Conservation (phyloP, 2,888 invertebrate genomes). For the Coenonympha glycerion region DNA sequence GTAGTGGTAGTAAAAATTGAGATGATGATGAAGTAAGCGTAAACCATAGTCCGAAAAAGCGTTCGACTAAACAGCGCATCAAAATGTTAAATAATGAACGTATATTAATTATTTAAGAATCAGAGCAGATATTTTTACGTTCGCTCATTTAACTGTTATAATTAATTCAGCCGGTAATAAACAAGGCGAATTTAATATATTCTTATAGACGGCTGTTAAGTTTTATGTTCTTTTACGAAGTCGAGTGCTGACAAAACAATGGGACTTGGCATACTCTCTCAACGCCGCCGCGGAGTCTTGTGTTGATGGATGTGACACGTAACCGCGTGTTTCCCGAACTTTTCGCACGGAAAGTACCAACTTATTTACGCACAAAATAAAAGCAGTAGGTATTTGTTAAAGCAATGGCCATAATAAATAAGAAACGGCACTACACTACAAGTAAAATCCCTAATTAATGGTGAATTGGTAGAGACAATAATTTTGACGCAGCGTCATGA, state of each 20-base stretch:
- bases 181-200: slow-evolving; percentile 57
- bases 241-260: slow-evolving; percentile 42
- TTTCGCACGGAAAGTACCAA: too few relatives aligned
- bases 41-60: too few relatives aligned
- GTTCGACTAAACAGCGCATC: slow-evolving; percentile 7
- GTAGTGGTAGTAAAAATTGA: too few relatives aligned
- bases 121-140: slow-evolving; percentile 58
- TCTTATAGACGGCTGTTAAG: slow-evolving; percentile 47
- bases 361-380: too few relatives aligned
- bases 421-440: too few relatives aligned
- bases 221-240: slow-evolving; percentile 41
- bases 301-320: slow-evolving; percentile 27
- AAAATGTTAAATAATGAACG: slow-evolving; percentile 20
- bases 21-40: too few relatives aligned
- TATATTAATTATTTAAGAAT: slow-evolving; percentile 43
- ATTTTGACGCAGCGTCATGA: too few relatives aligned
- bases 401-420: too few relatives aligned
- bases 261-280: slow-evolving; percentile 27
- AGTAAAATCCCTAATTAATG: too few relatives aligned
- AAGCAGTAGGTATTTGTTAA: too few relatives aligned
- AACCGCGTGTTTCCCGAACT: neutral
- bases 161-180: slow-evolving; percentile 62
- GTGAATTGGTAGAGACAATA: too few relatives aligned
- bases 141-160: slow-evolving; percentile 65
- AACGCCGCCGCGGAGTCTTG: slow-evolving; percentile 25